These are phyloP conservation scores for Paedocypris micromegethes DNA, from an alignment of 2,797 vertebrate species.

Conservation along the genomic window DNA sequence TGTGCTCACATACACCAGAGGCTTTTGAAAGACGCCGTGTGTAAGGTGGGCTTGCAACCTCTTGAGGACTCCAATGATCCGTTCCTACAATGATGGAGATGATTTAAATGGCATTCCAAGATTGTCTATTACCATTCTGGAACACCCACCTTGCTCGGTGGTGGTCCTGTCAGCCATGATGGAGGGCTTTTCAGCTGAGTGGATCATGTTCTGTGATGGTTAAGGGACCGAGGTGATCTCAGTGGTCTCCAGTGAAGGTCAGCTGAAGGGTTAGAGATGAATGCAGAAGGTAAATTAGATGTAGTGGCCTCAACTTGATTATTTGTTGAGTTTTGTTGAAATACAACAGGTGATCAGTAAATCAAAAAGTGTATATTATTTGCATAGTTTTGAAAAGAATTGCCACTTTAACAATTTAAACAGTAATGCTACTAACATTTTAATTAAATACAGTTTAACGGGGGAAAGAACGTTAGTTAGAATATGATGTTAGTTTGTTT, in stretches of 20 bases:
- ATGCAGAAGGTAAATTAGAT: slow-evolving; percentile 16
- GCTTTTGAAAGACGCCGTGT: slow-evolving; percentile 24
- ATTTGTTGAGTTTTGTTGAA: too few species aligned
- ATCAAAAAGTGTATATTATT: too few species aligned
- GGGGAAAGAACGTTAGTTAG: too few species aligned
- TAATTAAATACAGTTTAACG: too few species aligned
- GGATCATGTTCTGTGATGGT: slow-evolving; percentile 28
- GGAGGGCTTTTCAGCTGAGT: slow-evolving; percentile 28
- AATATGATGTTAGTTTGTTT: too few species aligned
- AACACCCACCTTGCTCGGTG: slow-evolving; percentile 20
- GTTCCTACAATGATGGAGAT: slow-evolving; percentile 30
- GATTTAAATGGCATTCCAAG: slow-evolving; percentile 27
- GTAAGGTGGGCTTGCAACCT: slow-evolving; percentile 28
- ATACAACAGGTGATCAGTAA: too few species aligned
- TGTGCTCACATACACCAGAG: neutral
- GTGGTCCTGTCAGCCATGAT: slow-evolving; percentile 37
- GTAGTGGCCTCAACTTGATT: neutral
- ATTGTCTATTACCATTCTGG: slow-evolving; percentile 40
- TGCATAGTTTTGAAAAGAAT: too few species aligned
- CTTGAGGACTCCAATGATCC: slow-evolving; percentile 29
- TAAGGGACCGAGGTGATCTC: slow-evolving; percentile 19
- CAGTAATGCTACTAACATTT: too few species aligned
- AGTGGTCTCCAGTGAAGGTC: slow-evolving; percentile 18
- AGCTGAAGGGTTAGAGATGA: slow-evolving; percentile 12
- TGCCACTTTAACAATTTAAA: too few species aligned